These are phyloP conservation scores for Austrolebias charrua DNA, from an alignment of 2,797 vertebrate species.

Conservation along the genomic window DNA sequence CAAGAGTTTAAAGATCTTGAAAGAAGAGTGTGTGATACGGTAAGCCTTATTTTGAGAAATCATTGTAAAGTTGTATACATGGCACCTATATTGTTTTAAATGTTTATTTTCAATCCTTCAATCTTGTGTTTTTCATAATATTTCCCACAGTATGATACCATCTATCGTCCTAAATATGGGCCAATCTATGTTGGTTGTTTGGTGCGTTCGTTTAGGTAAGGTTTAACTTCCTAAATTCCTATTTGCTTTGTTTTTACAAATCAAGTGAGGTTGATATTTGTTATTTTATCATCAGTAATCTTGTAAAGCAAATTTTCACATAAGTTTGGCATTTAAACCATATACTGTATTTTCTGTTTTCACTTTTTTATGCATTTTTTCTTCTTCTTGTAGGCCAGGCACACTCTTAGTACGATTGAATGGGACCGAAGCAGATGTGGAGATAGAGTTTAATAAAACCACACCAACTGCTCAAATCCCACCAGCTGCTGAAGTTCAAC, in stretches of 20 bases:
- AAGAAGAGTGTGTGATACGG: neutral
- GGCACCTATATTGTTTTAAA: neutral
- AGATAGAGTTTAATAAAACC: conserved; percentile 16
- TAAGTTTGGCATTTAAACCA: no score
- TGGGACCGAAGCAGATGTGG: conserved; percentile 13
- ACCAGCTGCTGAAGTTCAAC: accelerated
- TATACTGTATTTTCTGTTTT: no score
- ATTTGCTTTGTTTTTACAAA: neutral
- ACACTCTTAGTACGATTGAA: neutral
- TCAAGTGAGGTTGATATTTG: no score
- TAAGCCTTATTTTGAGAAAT: conserved; percentile 8
- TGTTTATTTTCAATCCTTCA: neutral
- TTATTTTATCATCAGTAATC: no score
- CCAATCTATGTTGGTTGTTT: neutral
- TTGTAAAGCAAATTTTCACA: no score
- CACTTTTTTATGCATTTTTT: neutral
- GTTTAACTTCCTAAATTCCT: neutral
- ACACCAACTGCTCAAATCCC: neutral
- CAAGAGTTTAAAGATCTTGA: neutral
- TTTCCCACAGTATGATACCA: neutral
- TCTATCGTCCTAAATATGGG: neutral
- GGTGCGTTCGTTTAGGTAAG: conserved; percentile 19
- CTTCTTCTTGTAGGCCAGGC: neutral
- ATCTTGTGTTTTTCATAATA: neutral
- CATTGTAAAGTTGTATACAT: no score